Percentiles rank a stretch among this genome's conserved stretches.
phyloP scores from a whole-genome alignment of 2,797 vertebrate species.

The Spea hammondii region DNA sequence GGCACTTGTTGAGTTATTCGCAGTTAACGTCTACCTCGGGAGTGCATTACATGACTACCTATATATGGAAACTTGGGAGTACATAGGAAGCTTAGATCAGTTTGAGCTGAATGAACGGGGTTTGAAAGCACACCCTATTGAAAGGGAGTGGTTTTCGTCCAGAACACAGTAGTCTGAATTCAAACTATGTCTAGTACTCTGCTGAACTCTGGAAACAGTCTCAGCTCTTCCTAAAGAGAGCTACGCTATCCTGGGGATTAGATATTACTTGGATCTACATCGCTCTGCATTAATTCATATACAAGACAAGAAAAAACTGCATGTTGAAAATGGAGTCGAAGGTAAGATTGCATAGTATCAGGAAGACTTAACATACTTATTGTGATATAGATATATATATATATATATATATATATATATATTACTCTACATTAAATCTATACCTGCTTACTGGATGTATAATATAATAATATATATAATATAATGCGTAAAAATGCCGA shows the following conservation, averaged over 20 bases:
- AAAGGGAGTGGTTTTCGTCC: slow-evolving; percentile 46
- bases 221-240: slow-evolving; percentile 21
- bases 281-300: not conserved
- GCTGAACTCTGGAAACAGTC: slow-evolving; percentile 42
- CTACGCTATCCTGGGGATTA: slow-evolving; percentile 14
- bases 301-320: not conserved
- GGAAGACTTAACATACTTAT: not conserved
- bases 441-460: too few relatives aligned
- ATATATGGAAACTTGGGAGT: slow-evolving; percentile 45
- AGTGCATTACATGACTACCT: slow-evolving; percentile 47
- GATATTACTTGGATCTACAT: not conserved
- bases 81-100: slow-evolving; percentile 43
- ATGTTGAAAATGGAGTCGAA: slow-evolving; percentile 36
- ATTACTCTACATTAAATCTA: too few relatives aligned
- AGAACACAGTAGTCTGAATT: slow-evolving; percentile 35
- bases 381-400: too few relatives aligned
- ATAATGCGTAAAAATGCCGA: not conserved
- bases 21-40: slow-evolving; percentile 26
- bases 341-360: slow-evolving; percentile 30
- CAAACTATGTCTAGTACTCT: slow-evolving; percentile 39
- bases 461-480: too few relatives aligned
- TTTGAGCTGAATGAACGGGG: slow-evolving; percentile 40
- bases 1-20: slow-evolving; percentile 51
- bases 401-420: too few relatives aligned
- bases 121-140: slow-evolving; percentile 46